Percentiles rank a stretch among this genome's conserved stretches.
phyloP scores from a whole-genome alignment of 2,888 invertebrate species.

The Eupithecia inturbata region DNA sequence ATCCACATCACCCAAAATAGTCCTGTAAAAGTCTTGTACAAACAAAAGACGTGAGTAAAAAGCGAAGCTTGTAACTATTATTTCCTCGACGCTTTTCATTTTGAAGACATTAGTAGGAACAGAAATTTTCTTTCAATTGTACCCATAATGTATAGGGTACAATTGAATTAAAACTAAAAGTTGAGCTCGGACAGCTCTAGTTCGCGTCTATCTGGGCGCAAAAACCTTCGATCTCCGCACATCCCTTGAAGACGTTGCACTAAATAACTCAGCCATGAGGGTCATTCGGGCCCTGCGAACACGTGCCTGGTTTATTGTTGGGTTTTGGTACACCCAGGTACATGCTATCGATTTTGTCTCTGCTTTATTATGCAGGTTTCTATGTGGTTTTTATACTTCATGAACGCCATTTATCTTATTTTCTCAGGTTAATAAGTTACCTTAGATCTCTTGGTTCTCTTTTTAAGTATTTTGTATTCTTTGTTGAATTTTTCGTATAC shows the following conservation, averaged over 20 bases:
- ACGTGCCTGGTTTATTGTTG: slow-evolving; percentile 34
- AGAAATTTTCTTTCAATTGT: too few species aligned
- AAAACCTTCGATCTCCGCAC: background rate
- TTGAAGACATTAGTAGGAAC: too few species aligned
- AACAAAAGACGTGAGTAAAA: too few species aligned
- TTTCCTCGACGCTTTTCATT: background rate
- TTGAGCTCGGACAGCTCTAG: background rate
- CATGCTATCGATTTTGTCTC: slow-evolving; percentile 33
- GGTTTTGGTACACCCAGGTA: slow-evolving; percentile 19
- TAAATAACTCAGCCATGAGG: slow-evolving; percentile 40
- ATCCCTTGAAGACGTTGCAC: slow-evolving; percentile 35
- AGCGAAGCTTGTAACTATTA: too few species aligned
- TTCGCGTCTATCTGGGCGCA: background rate
- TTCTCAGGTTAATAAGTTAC: background rate
- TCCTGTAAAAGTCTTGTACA: too few species aligned
- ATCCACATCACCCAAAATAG: too few species aligned
- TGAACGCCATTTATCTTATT: background rate
- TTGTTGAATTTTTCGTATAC: background rate
- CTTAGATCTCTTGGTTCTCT: background rate
- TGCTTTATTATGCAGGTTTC: slow-evolving; percentile 6
- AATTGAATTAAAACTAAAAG: background rate
- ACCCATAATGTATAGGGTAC: too few species aligned
- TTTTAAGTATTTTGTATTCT: background rate
- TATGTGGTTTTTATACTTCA: background rate
- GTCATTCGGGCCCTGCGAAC: slow-evolving; percentile 30